Evolutionary conservation across 2,888 invertebrate genomes (phyloP).

Genomic region (Tuberolachnus salignus): DNA sequence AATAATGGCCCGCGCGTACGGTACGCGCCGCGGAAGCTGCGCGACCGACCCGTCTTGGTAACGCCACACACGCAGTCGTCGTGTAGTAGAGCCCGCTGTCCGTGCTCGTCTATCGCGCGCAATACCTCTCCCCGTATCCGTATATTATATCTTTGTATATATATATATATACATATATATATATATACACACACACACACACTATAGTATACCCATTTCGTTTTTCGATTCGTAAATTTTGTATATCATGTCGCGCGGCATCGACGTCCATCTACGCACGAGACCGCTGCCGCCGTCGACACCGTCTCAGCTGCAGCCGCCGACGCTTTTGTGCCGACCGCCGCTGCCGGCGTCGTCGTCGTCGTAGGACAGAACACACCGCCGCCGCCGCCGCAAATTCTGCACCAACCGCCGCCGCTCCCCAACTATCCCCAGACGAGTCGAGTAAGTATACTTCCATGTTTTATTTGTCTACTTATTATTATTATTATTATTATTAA

Average conservation of each 20-base stretch:
- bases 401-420: constrained; percentile 21
- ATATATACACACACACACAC: too few relatives aligned
- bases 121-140: too few relatives aligned
- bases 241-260: constrained; percentile 26
- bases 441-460: constrained; percentile 11
- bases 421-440: constrained; percentile 16
- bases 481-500: too few relatives aligned
- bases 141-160: not conserved
- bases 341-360: not conserved
- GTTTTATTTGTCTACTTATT: not conserved
- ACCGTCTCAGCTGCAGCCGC: constrained; percentile 21
- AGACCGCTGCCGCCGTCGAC: constrained; percentile 13
- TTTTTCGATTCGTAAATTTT: not conserved
- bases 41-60: constrained; percentile 5
- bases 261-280: not conserved
- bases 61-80: not conserved
- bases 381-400: constrained; percentile 3
- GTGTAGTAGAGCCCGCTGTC: not conserved
- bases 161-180: not conserved
- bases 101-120: not conserved
- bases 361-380: constrained; percentile 9
- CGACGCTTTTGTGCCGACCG: constrained; percentile 28
- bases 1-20: not conserved
- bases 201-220: not conserved
- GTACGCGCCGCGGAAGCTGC: constrained; percentile 10